Percentiles rank a stretch among this genome's conserved stretches.
These are phyloP conservation scores for Gulo gulo DNA, from an alignment of 2,113 vertebrate genomes.

Conservation along the genomic window DNA sequence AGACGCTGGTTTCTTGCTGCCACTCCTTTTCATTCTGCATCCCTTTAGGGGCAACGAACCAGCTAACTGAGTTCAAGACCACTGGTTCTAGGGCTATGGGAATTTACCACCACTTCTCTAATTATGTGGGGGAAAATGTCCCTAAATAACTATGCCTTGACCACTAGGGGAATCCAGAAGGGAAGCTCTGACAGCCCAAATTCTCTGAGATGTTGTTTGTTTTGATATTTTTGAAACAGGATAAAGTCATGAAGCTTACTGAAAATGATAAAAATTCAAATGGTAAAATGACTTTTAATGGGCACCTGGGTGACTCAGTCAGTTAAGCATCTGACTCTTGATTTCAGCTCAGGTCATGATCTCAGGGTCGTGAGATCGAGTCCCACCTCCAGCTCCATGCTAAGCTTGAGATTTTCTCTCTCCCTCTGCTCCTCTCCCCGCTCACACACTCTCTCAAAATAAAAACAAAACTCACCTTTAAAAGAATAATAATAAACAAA, in stretches of 20 bases:
- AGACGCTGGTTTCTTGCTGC: neutral
- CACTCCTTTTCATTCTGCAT: rapidly evolving
- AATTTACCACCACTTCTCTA: neutral
- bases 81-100: neutral
- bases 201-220: neutral
- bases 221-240: neutral
- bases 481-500: neutral
- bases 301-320: neutral
- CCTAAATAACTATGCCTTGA: rapidly evolving
- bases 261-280: neutral
- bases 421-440: neutral
- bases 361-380: neutral
- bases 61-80: neutral
- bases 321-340: neutral
- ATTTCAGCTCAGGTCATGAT: neutral
- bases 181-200: neutral
- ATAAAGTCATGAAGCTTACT: neutral
- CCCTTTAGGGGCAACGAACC: neutral
- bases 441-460: neutral
- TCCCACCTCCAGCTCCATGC: neutral
- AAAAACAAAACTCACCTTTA: neutral
- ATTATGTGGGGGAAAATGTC: rapidly evolving
- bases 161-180: neutral
- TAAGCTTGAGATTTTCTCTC: neutral
- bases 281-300: neutral